Percentiles rank a stretch among this genome's conserved stretches.
Conservation (phyloP, 2,888 invertebrate species). For the Thymelicus sylvestris region DNA sequence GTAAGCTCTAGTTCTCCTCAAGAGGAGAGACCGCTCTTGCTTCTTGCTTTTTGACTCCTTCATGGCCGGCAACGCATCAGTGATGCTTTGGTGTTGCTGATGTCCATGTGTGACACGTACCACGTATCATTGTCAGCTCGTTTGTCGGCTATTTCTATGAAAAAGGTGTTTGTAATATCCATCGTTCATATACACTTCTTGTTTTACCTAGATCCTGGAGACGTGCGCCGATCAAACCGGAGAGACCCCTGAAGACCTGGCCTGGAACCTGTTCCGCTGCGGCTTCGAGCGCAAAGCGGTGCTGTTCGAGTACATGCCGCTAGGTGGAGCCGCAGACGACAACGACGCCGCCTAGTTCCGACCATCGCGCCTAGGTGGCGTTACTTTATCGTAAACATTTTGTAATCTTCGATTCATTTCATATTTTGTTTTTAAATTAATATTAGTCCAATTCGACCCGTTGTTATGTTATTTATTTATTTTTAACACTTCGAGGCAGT, state of each 20-base stretch:
- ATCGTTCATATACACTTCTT: not conserved
- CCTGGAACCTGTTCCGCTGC: conserved; percentile 77
- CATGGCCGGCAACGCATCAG: too few species aligned
- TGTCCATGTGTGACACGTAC: too few species aligned
- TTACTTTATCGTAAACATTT: conserved; percentile 3
- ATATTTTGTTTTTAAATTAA: not conserved
- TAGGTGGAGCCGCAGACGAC: conserved; percentile 43
- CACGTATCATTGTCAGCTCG: too few species aligned
- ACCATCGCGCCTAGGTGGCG: not conserved
- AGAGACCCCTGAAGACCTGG: conserved; percentile 68
- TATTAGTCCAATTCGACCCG: not conserved
- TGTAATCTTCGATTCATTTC: not conserved
- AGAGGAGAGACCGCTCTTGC: too few species aligned
- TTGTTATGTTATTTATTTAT: conserved; percentile 5
- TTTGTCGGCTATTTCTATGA: too few species aligned
- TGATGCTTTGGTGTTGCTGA: too few species aligned
- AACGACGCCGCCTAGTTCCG: conserved; percentile 21
- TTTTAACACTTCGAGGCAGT: not conserved
- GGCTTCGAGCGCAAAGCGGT: conserved; percentile 72
- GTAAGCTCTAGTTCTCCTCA: too few species aligned
- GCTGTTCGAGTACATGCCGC: conserved; percentile 69
- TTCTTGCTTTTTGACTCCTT: too few species aligned
- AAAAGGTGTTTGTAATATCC: too few species aligned
- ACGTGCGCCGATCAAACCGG: conserved; percentile 66
- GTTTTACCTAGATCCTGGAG: conserved; percentile 61